These are phyloP conservation scores for Tenthredo scrophulariae DNA, from an alignment of 2,888 invertebrate species.

Conservation along the genomic window DNA sequence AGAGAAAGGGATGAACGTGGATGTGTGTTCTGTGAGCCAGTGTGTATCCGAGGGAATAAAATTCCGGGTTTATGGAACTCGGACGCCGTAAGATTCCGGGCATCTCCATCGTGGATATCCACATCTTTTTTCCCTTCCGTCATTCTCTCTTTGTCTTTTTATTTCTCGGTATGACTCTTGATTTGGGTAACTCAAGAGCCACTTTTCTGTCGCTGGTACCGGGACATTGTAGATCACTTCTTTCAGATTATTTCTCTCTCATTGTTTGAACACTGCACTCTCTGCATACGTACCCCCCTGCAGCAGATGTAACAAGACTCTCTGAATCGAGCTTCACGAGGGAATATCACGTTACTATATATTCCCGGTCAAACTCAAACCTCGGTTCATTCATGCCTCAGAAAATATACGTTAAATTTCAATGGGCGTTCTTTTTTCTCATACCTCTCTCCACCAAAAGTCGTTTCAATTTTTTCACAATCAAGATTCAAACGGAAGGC, in stretches of 20 bases:
- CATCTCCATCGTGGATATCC: constrained; percentile 37
- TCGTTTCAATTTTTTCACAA: background rate
- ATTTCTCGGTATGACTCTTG: background rate
- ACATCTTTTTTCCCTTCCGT: background rate
- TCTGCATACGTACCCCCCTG: background rate
- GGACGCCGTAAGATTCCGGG: constrained; percentile 43
- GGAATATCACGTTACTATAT: constrained; percentile 42
- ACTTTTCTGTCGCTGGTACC: background rate
- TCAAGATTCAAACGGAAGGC: background rate
- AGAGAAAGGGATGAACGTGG: background rate
- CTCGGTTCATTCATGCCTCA: constrained; percentile 11
- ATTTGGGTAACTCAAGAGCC: background rate
- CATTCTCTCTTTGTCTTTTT: background rate
- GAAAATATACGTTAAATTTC: background rate
- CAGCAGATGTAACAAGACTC: constrained; percentile 7
- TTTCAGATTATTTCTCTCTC: constrained; percentile 1
- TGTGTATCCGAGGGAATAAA: constrained; percentile 29
- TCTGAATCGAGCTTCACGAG: constrained; percentile 5
- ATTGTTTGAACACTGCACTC: constrained; percentile 35
- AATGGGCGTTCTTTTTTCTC: background rate
- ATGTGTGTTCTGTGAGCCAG: background rate
- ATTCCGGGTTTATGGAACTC: constrained; percentile 49
- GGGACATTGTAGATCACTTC: constrained; percentile 37
- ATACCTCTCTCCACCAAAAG: background rate
- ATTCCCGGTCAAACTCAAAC: constrained; percentile 13